These are phyloP conservation scores for Dolichoris vasculosae DNA, from an alignment of 1,140 invertebrate genomes.

Conservation along the genomic window DNA sequence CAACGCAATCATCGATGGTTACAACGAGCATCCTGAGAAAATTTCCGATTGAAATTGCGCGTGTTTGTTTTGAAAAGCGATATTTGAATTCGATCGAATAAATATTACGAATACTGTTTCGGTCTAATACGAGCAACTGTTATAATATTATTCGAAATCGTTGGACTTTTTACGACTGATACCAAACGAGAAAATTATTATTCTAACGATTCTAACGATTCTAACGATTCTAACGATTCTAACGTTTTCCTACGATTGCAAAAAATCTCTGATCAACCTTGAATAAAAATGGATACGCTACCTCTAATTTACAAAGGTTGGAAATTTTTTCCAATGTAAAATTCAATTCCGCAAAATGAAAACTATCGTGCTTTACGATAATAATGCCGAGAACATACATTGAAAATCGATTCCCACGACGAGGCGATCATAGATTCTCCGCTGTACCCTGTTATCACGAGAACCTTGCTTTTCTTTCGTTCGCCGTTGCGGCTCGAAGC, in stretches of 20 bases:
- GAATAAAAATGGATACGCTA: background rate
- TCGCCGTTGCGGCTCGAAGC: background rate
- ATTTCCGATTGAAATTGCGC: background rate
- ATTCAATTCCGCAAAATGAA: background rate
- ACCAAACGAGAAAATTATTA: background rate
- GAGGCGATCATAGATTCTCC: background rate
- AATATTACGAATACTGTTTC: background rate
- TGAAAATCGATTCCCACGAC: constrained; percentile 44
- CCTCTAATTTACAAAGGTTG: background rate
- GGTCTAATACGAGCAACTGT: background rate
- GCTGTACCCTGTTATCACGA: constrained; percentile 9
- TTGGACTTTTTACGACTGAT: background rate
- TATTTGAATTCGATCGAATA: background rate
- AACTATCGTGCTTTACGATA: background rate
- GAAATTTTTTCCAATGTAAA: background rate
- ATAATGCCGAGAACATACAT: background rate
- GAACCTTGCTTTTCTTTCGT: constrained; percentile 16
- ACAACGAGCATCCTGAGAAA: background rate
- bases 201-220: too few relatives aligned
- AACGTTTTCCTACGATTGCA: background rate
- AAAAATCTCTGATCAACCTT: background rate
- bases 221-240: too few relatives aligned
- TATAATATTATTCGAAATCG: background rate
- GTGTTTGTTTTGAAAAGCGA: background rate
- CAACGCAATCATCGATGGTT: background rate